A percentile compares a stretch with the other conserved stretches of the same genome.
Conservation (phyloP, 2,888 invertebrate species). For the Zygaena filipendulae region DNA sequence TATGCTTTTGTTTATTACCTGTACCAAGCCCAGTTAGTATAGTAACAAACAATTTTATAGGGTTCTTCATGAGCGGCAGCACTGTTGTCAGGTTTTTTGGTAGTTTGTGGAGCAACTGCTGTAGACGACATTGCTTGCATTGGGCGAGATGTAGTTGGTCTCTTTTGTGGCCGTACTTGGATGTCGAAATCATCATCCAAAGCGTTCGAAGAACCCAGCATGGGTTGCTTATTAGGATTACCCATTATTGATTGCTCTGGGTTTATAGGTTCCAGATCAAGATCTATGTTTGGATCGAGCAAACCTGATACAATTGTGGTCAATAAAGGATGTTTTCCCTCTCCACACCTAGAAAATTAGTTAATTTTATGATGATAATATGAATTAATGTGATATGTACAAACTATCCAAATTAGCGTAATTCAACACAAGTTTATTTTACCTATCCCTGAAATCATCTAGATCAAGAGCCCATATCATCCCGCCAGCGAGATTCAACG, state of each 20-base stretch:
- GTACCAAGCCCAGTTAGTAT: conserved; percentile 96
- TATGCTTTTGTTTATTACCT: conserved; percentile 31
- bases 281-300: conserved; percentile 46
- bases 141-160: conserved; percentile 20
- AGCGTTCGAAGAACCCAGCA: conserved; percentile 31
- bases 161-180: conserved; percentile 36
- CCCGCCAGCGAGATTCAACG: conserved; percentile 83
- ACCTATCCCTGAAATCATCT: conserved; percentile 83
- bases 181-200: conserved; percentile 52
- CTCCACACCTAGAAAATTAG: conserved; percentile 77
- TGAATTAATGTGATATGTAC: not conserved
- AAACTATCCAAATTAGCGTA: not conserved
- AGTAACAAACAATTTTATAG: conserved; percentile 89
- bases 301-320: conserved; percentile 80
- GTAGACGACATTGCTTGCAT: conserved; percentile 22
- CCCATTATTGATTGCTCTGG: conserved; percentile 2
- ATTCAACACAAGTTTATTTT: conserved; percentile 8
- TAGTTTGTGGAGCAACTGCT: conserved; percentile 27
- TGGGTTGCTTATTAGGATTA: conserved; percentile 17
- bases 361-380: too few species aligned
- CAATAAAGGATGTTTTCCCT: conserved; percentile 83
- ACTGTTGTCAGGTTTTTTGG: conserved; percentile 22
- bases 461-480: conserved; percentile 94
- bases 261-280: conserved; percentile 20
- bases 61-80: conserved; percentile 28